Percentiles rank a stretch among this genome's conserved stretches.
Conservation (phyloP, 2,888 invertebrate species). For the Spodoptera littoralis region DNA sequence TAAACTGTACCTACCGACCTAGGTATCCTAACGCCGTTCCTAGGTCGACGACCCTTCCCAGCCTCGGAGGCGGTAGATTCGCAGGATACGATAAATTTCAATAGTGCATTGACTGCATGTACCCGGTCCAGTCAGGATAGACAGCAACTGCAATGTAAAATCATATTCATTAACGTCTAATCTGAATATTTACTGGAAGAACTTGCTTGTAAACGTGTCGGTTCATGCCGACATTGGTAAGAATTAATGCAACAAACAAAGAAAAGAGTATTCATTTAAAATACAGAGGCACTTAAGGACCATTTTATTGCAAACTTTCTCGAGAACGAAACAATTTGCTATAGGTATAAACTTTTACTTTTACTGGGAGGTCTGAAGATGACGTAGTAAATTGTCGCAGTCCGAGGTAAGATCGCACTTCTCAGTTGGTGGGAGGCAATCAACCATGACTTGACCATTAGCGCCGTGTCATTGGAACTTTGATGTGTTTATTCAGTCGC, state of each 20-base stretch:
- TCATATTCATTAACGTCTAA: constrained; percentile 50
- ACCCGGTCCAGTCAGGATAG: constrained; percentile 66
- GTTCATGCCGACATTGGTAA: background rate
- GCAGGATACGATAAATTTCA: constrained; percentile 88
- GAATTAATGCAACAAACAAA: background rate
- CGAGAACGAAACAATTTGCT: constrained; percentile 12
- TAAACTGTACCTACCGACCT: constrained; percentile 71
- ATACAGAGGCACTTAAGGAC: constrained; percentile 2
- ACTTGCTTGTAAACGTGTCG: constrained; percentile 2
- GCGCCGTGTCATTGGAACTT: constrained; percentile 49
- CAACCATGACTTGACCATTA: constrained; percentile 59
- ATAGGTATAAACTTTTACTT: constrained; percentile 26
- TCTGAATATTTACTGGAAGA: constrained; percentile 31
- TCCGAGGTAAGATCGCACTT: constrained; percentile 42
- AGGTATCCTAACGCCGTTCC: constrained; percentile 82
- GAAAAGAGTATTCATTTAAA: constrained; percentile 7
- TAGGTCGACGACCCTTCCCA: constrained; percentile 80
- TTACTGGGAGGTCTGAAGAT: constrained; percentile 55
- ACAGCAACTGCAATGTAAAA: constrained; percentile 63
- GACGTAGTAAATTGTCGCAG: constrained; percentile 48
- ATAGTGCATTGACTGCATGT: constrained; percentile 84
- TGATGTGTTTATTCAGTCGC: constrained; percentile 62
- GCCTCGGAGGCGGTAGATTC: constrained; percentile 82
- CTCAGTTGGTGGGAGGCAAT: constrained; percentile 45
- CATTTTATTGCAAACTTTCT: constrained; percentile 15